Conservation (phyloP, 2,797 vertebrate species). For the Apogon hyalosoma region DNA sequence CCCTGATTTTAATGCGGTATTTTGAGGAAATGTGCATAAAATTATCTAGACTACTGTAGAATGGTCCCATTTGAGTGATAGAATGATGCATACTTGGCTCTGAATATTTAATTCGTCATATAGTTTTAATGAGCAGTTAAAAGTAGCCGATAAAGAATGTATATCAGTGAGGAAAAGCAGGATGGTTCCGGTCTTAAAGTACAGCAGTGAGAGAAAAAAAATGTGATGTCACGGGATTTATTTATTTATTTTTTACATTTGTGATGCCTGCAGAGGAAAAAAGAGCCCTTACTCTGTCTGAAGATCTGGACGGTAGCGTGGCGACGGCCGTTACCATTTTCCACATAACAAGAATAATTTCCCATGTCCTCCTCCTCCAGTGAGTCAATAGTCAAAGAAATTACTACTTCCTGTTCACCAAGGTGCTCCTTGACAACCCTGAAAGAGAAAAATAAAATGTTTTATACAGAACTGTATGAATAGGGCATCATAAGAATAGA, state of each 20-base stretch:
- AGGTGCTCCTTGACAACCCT: constrained; percentile 96
- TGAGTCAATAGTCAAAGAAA: constrained; percentile 94
- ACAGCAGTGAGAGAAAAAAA: neutral
- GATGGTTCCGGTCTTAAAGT: neutral
- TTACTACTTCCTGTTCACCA: constrained; percentile 96
- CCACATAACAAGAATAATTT: constrained; percentile 98
- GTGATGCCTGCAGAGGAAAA: neutral
- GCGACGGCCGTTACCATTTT: constrained; percentile 94
- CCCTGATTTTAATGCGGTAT: neutral
- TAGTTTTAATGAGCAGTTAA: constrained; percentile 41
- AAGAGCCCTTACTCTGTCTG: constrained; percentile 88
- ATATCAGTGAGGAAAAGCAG: constrained; percentile 6
- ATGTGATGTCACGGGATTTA: neutral
- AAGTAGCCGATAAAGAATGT: constrained; percentile 30
- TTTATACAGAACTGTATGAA: neutral
- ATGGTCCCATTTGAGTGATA: constrained; percentile 46
- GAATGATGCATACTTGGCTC: constrained; percentile 23
- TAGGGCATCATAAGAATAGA: neutral
- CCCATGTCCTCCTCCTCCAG: constrained; percentile 95
- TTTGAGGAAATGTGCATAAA: constrained; percentile 34
- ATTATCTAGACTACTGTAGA: constrained; percentile 4
- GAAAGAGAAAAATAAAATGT: constrained; percentile 58
- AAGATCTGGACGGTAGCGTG: constrained; percentile 95
- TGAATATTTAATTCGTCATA: constrained; percentile 42
- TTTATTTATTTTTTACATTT: neutral